Evolutionary conservation across 2,888 invertebrate genomes (phyloP), one percentile per base, ranked within the genome.

Genomic region (Helicoverpa assulta): DNA sequence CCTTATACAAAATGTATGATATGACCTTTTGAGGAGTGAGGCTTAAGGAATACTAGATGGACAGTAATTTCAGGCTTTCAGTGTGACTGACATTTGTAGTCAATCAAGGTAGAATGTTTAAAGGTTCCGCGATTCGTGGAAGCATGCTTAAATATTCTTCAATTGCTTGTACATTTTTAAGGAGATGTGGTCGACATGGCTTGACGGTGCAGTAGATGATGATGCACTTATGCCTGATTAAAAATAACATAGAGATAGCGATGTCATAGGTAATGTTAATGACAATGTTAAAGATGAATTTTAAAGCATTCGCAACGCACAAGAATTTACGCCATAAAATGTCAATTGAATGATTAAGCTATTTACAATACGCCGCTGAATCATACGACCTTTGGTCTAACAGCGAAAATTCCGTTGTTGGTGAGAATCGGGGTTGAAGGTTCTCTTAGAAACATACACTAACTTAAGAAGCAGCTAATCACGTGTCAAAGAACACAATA

Each of bases 21-120:
- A 51, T 59, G 62, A 75, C 80, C 80, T 79, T 78, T 74, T 40
- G 26, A 59, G n/a, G 43, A 73, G 57, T 65, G 19, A 55, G 65
- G 63, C 52, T 63, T 52, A 16, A 19, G 19, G 18, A 21, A 37
- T 47, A 14, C n/a, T n/a, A 40, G 33, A 52, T 61, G n/a, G 18
- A 29, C 51, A n/a, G 51, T 54, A 14, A 76, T 51, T 73, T 61
- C 18, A 51, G 56, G 26, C 6, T 37, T 37, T 54, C 56, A 29
- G 29, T 51, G 12, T 52, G 14, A 55, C 78, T 73, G 55, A 59
- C 63, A 73, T 72, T 72, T 78, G 73, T 43, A 12, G 47, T 47
- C 26, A 50, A 58, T 29, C 8, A 29, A 7, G 10, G 29, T 55
- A 62, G 51, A 63, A 56, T 71, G n/a, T 59, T 56, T 60, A 4